Conservation (phyloP, 2,797 vertebrate species). For the Pogoniulus pusillus region DNA sequence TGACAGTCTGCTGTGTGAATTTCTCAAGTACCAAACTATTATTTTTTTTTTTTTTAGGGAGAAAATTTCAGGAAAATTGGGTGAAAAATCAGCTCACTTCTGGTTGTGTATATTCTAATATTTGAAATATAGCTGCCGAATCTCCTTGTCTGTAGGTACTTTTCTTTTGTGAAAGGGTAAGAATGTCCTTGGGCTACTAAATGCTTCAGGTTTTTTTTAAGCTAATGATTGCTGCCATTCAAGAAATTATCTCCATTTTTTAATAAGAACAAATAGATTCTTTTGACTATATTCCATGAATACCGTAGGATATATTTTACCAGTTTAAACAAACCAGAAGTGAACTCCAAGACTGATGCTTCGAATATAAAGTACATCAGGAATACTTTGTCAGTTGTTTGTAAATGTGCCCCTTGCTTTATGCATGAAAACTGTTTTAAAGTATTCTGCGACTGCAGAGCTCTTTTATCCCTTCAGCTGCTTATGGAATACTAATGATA, state of each 20-base stretch:
- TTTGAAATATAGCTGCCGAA: background rate
- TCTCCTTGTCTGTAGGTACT: background rate
- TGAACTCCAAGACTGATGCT: background rate
- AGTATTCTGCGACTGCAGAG: slow-evolving; percentile 15
- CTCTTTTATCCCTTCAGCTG: slow-evolving; percentile 15
- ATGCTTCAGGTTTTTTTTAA: background rate
- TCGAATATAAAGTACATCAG: slow-evolving; percentile 10
- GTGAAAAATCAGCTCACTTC: background rate
- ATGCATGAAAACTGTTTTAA: slow-evolving; percentile 1
- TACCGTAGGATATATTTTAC: background rate
- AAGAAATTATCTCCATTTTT: background rate
- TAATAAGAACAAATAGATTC: background rate
- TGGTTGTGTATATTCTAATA: background rate
- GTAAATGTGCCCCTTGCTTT: slow-evolving; percentile 34
- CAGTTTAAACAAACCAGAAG: background rate
- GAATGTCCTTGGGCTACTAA: background rate
- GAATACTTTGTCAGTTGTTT: slow-evolving; percentile 19
- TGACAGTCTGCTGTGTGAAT: background rate
- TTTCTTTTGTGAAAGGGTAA: background rate
- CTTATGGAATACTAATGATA: slow-evolving; percentile 50
- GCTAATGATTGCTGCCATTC: background rate
- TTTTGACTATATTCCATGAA: background rate
- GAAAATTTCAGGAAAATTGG: background rate
- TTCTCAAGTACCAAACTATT: background rate
- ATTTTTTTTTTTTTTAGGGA: background rate